Conservation (phyloP, 2,888 invertebrate species). For the Meliscaeva auricollis region DNA sequence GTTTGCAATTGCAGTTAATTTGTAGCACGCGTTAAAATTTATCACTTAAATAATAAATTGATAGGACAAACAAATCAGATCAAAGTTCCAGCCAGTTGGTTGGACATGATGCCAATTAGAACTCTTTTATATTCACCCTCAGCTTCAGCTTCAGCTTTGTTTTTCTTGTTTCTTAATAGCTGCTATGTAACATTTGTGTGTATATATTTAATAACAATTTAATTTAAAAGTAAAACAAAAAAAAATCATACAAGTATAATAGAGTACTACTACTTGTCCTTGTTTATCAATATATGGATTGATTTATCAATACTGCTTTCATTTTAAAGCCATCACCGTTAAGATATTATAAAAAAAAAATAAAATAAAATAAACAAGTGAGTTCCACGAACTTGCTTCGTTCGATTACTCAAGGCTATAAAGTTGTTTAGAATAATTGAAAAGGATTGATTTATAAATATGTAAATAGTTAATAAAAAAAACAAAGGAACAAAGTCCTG, state of each 20-base stretch:
- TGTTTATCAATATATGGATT: slow-evolving; percentile 6
- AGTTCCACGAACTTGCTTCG: slow-evolving; percentile 4
- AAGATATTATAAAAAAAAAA: background rate
- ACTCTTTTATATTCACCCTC: slow-evolving; percentile 8
- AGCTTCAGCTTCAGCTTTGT: background rate
- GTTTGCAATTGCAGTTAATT: slow-evolving; percentile 38
- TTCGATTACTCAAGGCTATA: background rate
- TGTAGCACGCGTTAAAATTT: slow-evolving; percentile 39
- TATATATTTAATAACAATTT: too few relatives aligned
- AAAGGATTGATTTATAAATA: background rate
- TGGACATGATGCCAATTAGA: slow-evolving; percentile 47
- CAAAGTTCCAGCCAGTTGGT: slow-evolving; percentile 20
- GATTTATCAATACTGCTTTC: slow-evolving; percentile 5
- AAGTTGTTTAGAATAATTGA: background rate
- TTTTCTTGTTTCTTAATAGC: slow-evolving; percentile 3
- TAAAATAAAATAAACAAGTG: background rate
- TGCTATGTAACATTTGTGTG: background rate
- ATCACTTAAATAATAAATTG: slow-evolving; percentile 47
- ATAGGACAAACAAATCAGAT: slow-evolving; percentile 29
- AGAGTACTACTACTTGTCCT: slow-evolving; percentile 28
- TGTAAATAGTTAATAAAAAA: background rate
- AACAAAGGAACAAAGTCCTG: slow-evolving; percentile 15
- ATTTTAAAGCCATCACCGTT: background rate
- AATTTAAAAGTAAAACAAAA: background rate
- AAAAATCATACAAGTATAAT: background rate